Evolutionary conservation across 2,797 vertebrate genomes (phyloP), one percentile per base, ranked within the genome.

Genomic region (Artibeus jamaicensis): DNA sequence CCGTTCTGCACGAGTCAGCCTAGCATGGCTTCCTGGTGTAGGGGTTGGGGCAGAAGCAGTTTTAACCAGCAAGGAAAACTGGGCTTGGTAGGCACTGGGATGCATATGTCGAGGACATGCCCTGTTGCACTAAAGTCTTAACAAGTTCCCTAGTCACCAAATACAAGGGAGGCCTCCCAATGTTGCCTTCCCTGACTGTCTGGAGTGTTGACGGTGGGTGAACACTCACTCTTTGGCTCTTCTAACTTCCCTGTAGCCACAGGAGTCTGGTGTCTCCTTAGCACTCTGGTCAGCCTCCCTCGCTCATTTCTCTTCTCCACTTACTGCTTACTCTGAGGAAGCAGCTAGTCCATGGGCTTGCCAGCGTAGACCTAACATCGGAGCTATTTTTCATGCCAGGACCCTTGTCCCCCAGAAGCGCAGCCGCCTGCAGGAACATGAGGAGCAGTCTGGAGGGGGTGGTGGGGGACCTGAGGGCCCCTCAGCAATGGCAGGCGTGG

Each of bases 281-380:
- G 8, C 48, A 2, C 6, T 21, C 34, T 15, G 32, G n/a, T 3
- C n/a, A 10, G 0, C 16, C 68, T 70, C 79, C 9, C 9, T 74
- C 19, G n/a, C 32, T 81, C 65, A 6, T n/a, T 79, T 85, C 9
- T 68, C n/a, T 67, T 29, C 62, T 26, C 21, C 9, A 68, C 55
- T 76, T 67, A 29, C 55, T 12, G 10, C 50, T 82, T 55, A 29
- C 29, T 96, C 53, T 59, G 62, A 78, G 76, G 46, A 37, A 55
- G 44, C 22, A 65, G 9, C 79, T 77, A 2, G 24, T 46, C 16
- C 2, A 2, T 19, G 42, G 32, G 39, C 34, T 73, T 78, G 32
- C 4, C 19, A 67, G 12, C 0, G 3, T 6, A 86, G 55, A 50
- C 18, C 8, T 18, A 71, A 57, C 39, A 82, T 29, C 44, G 0